Base-by-base conservation (phyloP, 2,113 vertebrate species). In the Saimiri boliviensis region DNA sequence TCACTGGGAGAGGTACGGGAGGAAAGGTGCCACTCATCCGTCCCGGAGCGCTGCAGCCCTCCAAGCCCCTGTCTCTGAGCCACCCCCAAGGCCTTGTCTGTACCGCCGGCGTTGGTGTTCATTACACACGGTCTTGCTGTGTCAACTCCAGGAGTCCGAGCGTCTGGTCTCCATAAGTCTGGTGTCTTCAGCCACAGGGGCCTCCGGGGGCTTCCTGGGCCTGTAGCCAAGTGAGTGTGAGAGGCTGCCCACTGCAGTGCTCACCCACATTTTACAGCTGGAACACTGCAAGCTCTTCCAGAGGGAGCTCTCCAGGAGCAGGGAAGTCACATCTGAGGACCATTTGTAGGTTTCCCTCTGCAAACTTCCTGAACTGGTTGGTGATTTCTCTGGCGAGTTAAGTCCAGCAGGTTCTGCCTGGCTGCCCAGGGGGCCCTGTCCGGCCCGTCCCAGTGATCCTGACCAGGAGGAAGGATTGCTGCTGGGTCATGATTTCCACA, bases 121-220 rank as follows among this genome's bases (percentile, higher is more conserved):
- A 92, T 92, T 96, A 96, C 93, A 93, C 20, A 45, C 19, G 8
- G 45, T 83, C 74, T 92, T 3, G 30, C 80, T 76, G 35, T 6
- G 0, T 84, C 35, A 42, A 47, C 60, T 82, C 19, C 1, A 20
- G 12, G n/a, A 21, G 3, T 60, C 82, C 60, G 13, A 32, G 60
- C 11, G 16, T 52, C 52, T 17, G 49, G 14, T 52, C 49, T 52
- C 14, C 49, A 52, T 37, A 1, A 56, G 56, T 89, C 58, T 83
- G n/a, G 6, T 95, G 58, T 93, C 70, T 92, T 92, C 20, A 89
- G 40, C 60, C 60, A 45, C 35, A 45, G 58, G 76, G 17, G 8
- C 45, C 45, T 42, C 71, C 52, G 4, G 16, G 66, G 66, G 30
- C 6, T 20, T 56, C n/a, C 35, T 17, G 45, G 40, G 23, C 8